Base-by-base conservation (phyloP, 1,140 invertebrate species). In the Pseudomyrmex pallidus region DNA sequence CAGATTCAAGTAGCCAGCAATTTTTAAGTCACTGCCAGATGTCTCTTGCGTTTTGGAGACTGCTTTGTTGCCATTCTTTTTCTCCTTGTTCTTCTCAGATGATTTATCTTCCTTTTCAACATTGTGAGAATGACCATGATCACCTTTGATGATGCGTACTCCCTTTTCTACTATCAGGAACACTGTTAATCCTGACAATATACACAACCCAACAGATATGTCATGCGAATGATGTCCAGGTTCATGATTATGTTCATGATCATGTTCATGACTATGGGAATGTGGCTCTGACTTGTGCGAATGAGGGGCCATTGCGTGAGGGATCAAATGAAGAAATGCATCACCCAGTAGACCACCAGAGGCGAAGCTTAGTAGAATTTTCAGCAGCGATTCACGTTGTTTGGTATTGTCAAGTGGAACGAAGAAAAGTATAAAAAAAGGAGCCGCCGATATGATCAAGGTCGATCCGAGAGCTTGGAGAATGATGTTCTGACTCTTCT, bases 241-340 rank as follows among this genome's bases (percentile, higher is more conserved):
- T 86, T 95, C 95, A 63, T 94, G 95, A 2, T 90, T 91, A 77
- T 95, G 95, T 0, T 74, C 13, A 74, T 95, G 93, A 17, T 57
- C 78, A 84, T 95, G 94, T 17, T 86, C 88, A 89, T 96, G 95
- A 80, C 93, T 84, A 91, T 97, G 95, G 1, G 87, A 90, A 89
- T 97, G 96, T 15, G 91, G 83, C 89, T 96, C 95, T 89, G 95
- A 74, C 5, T 95, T 94, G 90, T 94, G 95, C n/a, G 91, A 90
- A 80, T 96, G 95, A 8, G 97, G 95, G 56, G 96, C 94, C 1
- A 99, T 95, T 17, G 98, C 98, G 95, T 99, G 98, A 52, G 99
- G 99, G 91, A 99, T 99, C 35, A 99, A 94, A 95, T 99, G 99
- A 2, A 99, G 94, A 94, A 99, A 99, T 5, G 99, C 98, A 95